These are phyloP conservation scores for Dipus sagitta DNA, from an alignment of 2,797 vertebrate genomes.

Conservation along the genomic window DNA sequence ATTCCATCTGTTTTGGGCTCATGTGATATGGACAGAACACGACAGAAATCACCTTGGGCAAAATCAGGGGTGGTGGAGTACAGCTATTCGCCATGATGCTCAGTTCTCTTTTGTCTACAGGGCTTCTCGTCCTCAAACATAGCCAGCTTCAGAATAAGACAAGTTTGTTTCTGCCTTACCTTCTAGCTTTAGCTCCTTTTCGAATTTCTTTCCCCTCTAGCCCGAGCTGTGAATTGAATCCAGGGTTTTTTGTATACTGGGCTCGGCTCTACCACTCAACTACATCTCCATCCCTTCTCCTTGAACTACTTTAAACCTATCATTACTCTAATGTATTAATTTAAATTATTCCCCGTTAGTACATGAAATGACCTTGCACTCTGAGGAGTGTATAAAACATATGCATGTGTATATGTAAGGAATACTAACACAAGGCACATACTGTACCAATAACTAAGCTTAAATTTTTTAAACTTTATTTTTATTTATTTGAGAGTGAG, in stretches of 20 bases:
- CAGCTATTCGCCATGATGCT: background rate
- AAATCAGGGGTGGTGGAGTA: background rate
- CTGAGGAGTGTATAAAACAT: background rate
- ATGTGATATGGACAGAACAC: background rate
- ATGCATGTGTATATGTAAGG: background rate
- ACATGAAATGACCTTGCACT: background rate
- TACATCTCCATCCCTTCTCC: background rate
- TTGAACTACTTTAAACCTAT: background rate
- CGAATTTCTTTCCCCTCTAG: background rate
- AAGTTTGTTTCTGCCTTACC: background rate
- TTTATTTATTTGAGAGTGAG: too few relatives aligned
- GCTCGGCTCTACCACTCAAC: background rate
- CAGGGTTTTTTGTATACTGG: background rate
- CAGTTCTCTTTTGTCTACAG: too few relatives aligned
- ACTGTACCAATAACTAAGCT: background rate
- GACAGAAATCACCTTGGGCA: background rate
- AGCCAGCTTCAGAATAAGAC: too few relatives aligned
- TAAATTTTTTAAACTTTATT: background rate
- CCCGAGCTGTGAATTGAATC: background rate
- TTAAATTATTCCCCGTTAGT: background rate
- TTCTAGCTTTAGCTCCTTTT: background rate
- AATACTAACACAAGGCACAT: background rate
- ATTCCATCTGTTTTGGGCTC: background rate
- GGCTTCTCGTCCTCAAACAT: background rate
- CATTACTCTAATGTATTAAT: background rate